Evolutionary conservation across 2,888 invertebrate species (phyloP).

Genomic region (Pandemis heparana): DNA sequence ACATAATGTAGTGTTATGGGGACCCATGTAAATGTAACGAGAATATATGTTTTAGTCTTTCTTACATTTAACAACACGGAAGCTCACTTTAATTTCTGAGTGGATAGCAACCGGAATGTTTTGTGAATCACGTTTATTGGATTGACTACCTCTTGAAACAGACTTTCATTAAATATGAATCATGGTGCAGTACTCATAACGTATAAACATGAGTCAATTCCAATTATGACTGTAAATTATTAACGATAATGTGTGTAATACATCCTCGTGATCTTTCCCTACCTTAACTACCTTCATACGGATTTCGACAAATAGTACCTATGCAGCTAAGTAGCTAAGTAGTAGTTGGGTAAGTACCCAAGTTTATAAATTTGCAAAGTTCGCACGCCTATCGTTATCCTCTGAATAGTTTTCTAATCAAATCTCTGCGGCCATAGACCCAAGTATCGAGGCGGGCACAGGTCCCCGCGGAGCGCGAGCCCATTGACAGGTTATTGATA

Average conservation of each 20-base stretch:
- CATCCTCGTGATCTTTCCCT: not conserved
- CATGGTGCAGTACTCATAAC: not conserved
- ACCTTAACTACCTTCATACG: not conserved
- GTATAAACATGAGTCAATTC: not conserved
- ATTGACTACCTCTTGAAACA: conserved; percentile 16
- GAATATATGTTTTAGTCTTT: conserved; percentile 5
- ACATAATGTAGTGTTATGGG: conserved; percentile 77
- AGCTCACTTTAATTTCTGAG: conserved; percentile 4
- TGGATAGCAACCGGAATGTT: not conserved
- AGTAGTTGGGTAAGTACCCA: too few relatives aligned
- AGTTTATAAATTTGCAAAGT: conserved; percentile 49
- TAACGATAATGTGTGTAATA: conserved; percentile 53
- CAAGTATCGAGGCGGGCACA: conserved; percentile 73
- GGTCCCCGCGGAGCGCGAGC: conserved; percentile 76
- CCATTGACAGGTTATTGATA: conserved; percentile 87
- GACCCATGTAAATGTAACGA: conserved; percentile 48
- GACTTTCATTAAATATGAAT: conserved; percentile 8
- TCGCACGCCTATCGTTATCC: conserved; percentile 73
- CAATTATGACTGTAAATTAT: not conserved
- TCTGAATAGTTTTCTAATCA: conserved; percentile 67
- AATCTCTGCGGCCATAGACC: conserved; percentile 76
- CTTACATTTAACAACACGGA: not conserved
- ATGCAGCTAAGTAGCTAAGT: too few relatives aligned
- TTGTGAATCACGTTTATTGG: conserved; percentile 9
- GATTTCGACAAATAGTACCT: not conserved